Conservation (phyloP, 2,113 vertebrate species). For the Elgaria multicarinata region DNA sequence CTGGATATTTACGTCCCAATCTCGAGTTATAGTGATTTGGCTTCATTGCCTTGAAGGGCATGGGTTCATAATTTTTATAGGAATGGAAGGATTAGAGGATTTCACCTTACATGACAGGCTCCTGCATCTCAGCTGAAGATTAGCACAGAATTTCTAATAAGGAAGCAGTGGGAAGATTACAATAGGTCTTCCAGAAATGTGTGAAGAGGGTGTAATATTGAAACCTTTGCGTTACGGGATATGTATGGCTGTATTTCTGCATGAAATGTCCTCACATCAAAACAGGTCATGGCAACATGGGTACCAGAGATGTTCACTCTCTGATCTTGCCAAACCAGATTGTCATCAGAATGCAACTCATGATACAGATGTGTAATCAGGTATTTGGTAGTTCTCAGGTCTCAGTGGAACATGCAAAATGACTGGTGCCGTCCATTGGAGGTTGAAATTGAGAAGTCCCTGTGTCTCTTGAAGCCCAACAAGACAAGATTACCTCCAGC, state of each 20-base stretch:
- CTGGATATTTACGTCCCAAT: constrained; percentile 52
- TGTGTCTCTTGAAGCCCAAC: fast-evolving
- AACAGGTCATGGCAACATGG: neutral
- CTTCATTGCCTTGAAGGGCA: constrained; percentile 33
- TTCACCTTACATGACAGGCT: constrained; percentile 32
- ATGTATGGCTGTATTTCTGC: neutral
- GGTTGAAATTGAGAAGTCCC: constrained; percentile 8
- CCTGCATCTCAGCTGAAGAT: constrained; percentile 19
- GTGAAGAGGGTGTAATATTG: neutral
- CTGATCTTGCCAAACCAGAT: constrained; percentile 21
- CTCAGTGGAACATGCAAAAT: neutral
- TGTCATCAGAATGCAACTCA: neutral
- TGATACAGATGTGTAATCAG: constrained; percentile 21
- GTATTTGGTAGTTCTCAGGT: constrained; percentile 25
- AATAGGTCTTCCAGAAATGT: constrained; percentile 5
- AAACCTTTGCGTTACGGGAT: neutral
- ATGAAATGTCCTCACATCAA: fast-evolving
- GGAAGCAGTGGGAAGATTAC: neutral
- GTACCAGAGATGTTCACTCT: neutral
- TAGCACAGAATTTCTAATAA: constrained; percentile 18
- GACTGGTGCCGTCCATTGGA: neutral
- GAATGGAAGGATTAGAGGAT: constrained; percentile 39
- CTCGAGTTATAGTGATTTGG: constrained; percentile 49
- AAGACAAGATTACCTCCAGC: constrained; percentile 2
- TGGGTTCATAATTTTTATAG: constrained; percentile 15